Percentiles rank a stretch among this genome's conserved stretches.
Evolutionary conservation across 2,113 vertebrate genomes (phyloP).

Genomic region (Panurus biarmicus): DNA sequence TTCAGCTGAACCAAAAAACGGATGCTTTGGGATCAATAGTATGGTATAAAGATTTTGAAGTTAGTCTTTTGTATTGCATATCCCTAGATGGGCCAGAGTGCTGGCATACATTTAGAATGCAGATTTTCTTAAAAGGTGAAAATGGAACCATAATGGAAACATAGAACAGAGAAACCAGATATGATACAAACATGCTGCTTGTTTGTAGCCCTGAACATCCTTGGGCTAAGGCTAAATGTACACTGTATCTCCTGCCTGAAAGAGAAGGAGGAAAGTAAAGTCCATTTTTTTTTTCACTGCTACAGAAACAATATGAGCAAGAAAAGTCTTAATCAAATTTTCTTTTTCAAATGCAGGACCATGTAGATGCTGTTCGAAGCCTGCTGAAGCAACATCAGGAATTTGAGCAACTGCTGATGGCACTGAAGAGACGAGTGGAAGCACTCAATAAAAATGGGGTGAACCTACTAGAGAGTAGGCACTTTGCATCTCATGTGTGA

Average conservation of each 20-base stretch:
- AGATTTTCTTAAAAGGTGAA: background rate
- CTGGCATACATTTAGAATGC: background rate
- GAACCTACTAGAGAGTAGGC: constrained; percentile 61
- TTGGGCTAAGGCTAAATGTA: background rate
- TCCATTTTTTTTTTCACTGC: background rate
- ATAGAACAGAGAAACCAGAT: background rate
- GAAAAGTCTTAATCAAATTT: background rate
- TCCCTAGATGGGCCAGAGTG: background rate
- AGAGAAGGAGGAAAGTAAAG: background rate
- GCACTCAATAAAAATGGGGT: constrained; percentile 64
- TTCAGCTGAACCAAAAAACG: background rate
- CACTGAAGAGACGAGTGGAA: constrained; percentile 70
- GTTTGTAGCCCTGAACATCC: background rate
- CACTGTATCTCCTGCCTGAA: background rate
- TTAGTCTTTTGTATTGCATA: background rate
- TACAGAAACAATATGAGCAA: background rate
- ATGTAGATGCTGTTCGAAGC: constrained; percentile 71
- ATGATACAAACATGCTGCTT: background rate
- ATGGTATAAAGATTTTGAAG: background rate
- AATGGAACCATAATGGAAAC: background rate
- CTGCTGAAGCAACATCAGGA: constrained; percentile 79
- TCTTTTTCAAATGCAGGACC: constrained; percentile 70
- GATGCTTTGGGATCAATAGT: background rate
- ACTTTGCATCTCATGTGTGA: constrained; percentile 72
- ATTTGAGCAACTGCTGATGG: constrained; percentile 71